Conservation (phyloP, 2,113 vertebrate species). For the Acanthisitta chloris region DNA sequence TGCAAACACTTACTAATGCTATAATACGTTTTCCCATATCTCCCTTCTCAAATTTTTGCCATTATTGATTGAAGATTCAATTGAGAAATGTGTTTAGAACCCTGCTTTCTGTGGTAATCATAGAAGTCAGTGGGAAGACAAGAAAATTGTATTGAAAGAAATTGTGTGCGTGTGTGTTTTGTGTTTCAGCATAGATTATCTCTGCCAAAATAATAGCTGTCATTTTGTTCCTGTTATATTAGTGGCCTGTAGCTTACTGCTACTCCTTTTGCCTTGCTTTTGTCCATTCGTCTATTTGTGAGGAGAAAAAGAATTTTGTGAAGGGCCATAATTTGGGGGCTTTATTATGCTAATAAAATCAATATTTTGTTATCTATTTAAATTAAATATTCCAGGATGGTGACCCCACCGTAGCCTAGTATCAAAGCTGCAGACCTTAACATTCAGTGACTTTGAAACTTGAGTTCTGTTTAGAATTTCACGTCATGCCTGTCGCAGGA, state of each 20-base stretch:
- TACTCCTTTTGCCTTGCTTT: constrained; percentile 66
- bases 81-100: constrained; percentile 83
- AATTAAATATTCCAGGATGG: constrained; percentile 61
- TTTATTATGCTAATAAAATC: constrained; percentile 67
- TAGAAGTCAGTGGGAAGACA: constrained; percentile 86
- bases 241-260: constrained; percentile 73
- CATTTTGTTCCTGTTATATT: constrained; percentile 80
- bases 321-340: constrained; percentile 62
- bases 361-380: constrained; percentile 69
- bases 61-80: constrained; percentile 82
- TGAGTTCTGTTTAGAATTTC: constrained; percentile 81
- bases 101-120: constrained; percentile 81
- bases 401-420: constrained; percentile 42
- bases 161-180: constrained; percentile 79
- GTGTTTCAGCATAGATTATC: constrained; percentile 86
- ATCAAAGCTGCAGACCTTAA: constrained; percentile 65
- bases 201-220: constrained; percentile 84
- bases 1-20: constrained; percentile 73
- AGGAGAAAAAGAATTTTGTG: constrained; percentile 50
- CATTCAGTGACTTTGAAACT: constrained; percentile 81
- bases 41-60: constrained; percentile 73
- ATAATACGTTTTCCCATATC: constrained; percentile 72
- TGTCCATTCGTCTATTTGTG: constrained; percentile 62
- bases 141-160: constrained; percentile 85
- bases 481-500: constrained; percentile 74